phyloP scores from a whole-genome alignment of 1,140 invertebrate genomes.

The Gyrodactylus salaris region DNA sequence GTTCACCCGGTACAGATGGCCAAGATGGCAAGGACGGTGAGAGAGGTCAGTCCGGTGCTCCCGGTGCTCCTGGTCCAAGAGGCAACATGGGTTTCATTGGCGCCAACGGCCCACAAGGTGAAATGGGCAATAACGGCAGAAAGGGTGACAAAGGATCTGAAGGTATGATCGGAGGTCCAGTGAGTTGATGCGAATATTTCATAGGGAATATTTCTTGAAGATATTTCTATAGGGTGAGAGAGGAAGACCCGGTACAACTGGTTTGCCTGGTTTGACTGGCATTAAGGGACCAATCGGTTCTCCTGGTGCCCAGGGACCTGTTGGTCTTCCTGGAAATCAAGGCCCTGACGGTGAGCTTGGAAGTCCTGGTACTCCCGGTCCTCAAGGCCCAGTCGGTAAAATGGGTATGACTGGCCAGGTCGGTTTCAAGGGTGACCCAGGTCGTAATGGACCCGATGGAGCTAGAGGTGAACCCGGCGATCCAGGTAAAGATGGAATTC shows the following conservation, averaged over 20 bases:
- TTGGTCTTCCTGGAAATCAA: neutral
- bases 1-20: neutral
- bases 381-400: neutral
- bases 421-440: neutral
- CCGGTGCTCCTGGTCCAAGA: neutral
- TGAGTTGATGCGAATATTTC: neutral
- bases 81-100: neutral
- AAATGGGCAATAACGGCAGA: neutral
- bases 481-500: neutral
- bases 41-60: neutral
- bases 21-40: neutral
- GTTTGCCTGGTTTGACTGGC: neutral
- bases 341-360: neutral
- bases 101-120: neutral
- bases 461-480: neutral
- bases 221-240: neutral
- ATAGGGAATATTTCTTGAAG: neutral
- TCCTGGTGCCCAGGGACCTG: neutral
- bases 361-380: neutral
- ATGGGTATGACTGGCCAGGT: neutral
- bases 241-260: neutral
- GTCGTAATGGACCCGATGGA: neutral
- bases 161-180: neutral
- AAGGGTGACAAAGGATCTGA: neutral
- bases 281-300: neutral